These are phyloP conservation scores for Limnephilus auricula DNA, from an alignment of 2,888 invertebrate genomes.

Conservation along the genomic window DNA sequence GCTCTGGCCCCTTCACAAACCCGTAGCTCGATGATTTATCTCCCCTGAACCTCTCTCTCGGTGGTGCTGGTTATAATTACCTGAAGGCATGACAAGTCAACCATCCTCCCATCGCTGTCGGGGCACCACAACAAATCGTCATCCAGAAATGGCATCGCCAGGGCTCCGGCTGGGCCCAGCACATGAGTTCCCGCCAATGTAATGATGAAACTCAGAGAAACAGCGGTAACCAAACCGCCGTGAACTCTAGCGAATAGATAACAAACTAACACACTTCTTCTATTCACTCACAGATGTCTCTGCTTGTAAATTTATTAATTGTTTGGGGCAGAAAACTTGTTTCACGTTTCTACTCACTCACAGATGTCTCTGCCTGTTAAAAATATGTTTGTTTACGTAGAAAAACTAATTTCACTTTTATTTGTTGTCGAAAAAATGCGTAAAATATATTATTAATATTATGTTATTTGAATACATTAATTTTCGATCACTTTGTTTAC, in stretches of 20 bases:
- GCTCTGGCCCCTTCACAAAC: too few relatives aligned
- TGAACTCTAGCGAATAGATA: conserved; percentile 17
- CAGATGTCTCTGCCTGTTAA: conserved; percentile 39
- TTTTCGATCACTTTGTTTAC: neutral
- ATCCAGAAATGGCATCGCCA: conserved; percentile 97
- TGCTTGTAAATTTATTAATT: neutral
- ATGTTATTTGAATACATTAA: conserved; percentile 10
- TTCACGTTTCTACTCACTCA: neutral
- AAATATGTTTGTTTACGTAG: neutral
- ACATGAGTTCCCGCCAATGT: conserved; percentile 82
- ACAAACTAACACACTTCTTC: conserved; percentile 28
- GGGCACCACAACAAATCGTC: conserved; percentile 96
- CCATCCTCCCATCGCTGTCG: conserved; percentile 96
- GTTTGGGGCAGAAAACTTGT: neutral
- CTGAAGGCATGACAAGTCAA: conserved; percentile 93
- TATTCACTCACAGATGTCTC: conserved; percentile 48
- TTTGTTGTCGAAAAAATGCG: neutral
- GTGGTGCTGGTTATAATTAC: conserved; percentile 72
- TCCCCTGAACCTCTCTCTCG: too few relatives aligned
- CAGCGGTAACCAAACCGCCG: conserved; percentile 29
- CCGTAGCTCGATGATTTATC: too few relatives aligned
- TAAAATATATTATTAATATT: conserved; percentile 29
- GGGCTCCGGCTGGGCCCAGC: conserved; percentile 79
- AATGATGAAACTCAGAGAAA: conserved; percentile 71
- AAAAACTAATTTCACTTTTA: conserved; percentile 25